These are phyloP conservation scores for Benitochromis conjunctus DNA, from an alignment of 2,113 vertebrate species.

Conservation along the genomic window DNA sequence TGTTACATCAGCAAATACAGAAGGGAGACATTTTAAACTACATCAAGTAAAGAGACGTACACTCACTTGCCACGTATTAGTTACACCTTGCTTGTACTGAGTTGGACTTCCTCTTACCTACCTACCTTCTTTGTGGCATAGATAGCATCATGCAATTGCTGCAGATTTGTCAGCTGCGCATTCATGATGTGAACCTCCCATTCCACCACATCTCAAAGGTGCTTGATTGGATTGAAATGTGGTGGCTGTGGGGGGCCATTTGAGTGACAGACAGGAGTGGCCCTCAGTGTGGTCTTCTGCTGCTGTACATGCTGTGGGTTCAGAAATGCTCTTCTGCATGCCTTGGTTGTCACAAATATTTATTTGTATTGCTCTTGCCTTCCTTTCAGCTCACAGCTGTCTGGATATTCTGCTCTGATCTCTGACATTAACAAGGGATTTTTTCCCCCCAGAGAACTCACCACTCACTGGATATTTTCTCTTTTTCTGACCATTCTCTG, in stretches of 20 bases:
- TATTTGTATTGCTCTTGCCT: not conserved
- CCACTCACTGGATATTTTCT: not conserved
- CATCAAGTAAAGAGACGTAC: not conserved
- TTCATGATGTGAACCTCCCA: not conserved
- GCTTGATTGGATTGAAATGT: not conserved
- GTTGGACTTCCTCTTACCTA: not conserved
- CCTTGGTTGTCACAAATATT: not conserved
- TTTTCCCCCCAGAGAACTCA: not conserved
- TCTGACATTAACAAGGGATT: not conserved
- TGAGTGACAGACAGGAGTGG: not conserved
- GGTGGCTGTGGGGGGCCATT: not conserved
- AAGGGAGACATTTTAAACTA: not conserved
- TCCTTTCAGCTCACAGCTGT: not conserved
- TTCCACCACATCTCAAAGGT: no score
- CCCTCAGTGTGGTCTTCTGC: no score
- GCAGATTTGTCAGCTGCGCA: not conserved
- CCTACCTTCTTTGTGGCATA: not conserved
- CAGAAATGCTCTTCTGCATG: not conserved
- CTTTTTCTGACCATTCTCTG: not conserved
- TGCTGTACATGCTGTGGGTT: no score
- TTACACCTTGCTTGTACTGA: not conserved
- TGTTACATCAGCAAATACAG: not conserved
- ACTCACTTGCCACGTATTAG: not conserved
- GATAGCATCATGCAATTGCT: not conserved
- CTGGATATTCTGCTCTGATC: not conserved